Evolutionary conservation across 1,140 invertebrate species (phyloP).

Genomic region (Euura saliciscinereae): DNA sequence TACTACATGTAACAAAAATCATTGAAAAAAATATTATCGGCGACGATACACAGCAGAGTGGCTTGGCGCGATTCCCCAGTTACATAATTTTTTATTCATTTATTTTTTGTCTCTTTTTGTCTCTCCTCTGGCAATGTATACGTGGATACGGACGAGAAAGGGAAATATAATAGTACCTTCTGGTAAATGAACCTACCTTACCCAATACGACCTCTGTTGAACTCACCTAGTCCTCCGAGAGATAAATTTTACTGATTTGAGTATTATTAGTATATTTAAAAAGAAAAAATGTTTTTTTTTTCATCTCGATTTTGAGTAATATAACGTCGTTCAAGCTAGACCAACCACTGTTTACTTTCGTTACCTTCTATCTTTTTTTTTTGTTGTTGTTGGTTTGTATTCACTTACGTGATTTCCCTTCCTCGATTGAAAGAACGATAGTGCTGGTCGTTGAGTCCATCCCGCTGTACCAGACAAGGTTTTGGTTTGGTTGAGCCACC

Average conservation of each 20-base stretch:
- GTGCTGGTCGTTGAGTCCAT: slow-evolving; percentile 62
- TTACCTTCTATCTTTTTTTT: slow-evolving; percentile 2
- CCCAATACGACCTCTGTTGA: background rate
- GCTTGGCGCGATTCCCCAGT: background rate
- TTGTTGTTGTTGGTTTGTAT: slow-evolving; percentile 10
- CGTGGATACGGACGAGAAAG: too few species aligned
- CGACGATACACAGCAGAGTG: background rate
- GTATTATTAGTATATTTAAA: background rate
- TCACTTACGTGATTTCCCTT: slow-evolving; percentile 63
- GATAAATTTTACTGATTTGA: background rate
- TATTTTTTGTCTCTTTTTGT: background rate
- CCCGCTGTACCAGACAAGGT: slow-evolving; percentile 76
- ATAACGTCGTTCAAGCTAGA: slow-evolving; percentile 14
- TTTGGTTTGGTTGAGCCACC: slow-evolving; percentile 73
- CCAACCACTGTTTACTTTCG: slow-evolving; percentile 12
- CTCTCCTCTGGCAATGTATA: too few species aligned
- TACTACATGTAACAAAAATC: background rate
- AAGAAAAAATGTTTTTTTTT: background rate
- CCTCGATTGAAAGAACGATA: slow-evolving; percentile 61
- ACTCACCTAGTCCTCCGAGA: background rate
- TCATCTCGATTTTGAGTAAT: too few species aligned
- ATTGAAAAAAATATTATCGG: background rate
- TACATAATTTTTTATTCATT: background rate
- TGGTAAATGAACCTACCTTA: background rate
- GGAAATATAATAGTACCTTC: background rate